Evolutionary conservation across 2,797 vertebrate species (phyloP).

Genomic region (Sebastes variabilis): DNA sequence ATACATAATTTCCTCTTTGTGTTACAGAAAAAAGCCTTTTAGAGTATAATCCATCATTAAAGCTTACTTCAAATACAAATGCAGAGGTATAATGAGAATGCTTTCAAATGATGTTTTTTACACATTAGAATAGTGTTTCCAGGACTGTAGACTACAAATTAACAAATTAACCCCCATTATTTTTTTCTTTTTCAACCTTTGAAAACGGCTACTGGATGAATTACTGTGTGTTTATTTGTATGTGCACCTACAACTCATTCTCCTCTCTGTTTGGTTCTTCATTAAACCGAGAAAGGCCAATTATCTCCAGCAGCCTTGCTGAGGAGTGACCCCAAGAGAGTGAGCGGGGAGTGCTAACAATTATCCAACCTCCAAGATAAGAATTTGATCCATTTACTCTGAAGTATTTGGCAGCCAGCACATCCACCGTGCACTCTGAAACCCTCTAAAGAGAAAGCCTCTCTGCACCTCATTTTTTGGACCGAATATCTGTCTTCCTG

Average conservation of each 20-base stretch:
- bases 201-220: constrained; percentile 3
- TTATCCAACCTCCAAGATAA: constrained; percentile 57
- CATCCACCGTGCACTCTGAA: not conserved
- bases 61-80: constrained; percentile 8
- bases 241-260: not conserved
- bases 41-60: constrained; percentile 4
- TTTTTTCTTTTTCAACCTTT: not conserved
- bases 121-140: not conserved
- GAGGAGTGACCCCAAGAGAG: constrained; percentile 53
- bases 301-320: constrained; percentile 63
- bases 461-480: constrained; percentile 19
- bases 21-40: not conserved
- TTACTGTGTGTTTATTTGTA: constrained; percentile 23
- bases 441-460: constrained; percentile 26
- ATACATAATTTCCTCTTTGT: not conserved
- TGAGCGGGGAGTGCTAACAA: constrained; percentile 45
- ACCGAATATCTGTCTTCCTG: constrained; percentile 30
- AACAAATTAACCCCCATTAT: not conserved
- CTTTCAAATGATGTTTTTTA: not conserved
- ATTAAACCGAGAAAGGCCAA: constrained; percentile 58
- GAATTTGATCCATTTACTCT: constrained; percentile 62
- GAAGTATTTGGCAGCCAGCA: constrained; percentile 40
- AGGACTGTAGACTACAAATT: not conserved
- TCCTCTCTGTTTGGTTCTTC: constrained; percentile 29
- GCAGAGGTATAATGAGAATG: not conserved